Percentiles rank a stretch among this genome's conserved stretches.
These are phyloP conservation scores for Eumaeus atala DNA, from an alignment of 1,140 invertebrate genomes.

Conservation along the genomic window DNA sequence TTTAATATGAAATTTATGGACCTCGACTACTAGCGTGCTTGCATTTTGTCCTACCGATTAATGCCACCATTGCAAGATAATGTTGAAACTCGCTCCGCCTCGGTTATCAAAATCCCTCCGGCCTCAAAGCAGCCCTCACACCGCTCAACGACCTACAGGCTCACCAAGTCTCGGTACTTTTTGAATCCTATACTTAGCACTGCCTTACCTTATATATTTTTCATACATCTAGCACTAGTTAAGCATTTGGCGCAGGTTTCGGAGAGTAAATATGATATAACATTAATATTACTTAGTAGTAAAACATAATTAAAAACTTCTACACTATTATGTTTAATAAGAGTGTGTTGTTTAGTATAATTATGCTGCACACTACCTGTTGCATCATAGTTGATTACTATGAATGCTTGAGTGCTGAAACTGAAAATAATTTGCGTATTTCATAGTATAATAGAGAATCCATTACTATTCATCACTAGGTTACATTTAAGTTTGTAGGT, in stretches of 20 bases:
- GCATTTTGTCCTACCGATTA: constrained; percentile 52
- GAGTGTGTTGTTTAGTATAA: too few relatives aligned
- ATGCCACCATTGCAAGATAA: constrained; percentile 54
- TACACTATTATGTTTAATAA: too few relatives aligned
- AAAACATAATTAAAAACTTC: too few relatives aligned
- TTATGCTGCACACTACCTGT: too few relatives aligned
- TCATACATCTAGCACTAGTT: constrained; percentile 46
- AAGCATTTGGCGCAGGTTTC: constrained; percentile 16
- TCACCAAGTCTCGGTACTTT: constrained; percentile 68
- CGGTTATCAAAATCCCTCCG: constrained; percentile 54
- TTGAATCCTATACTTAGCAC: constrained; percentile 70
- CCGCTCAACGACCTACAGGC: constrained; percentile 56
- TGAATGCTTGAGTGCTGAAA: too few relatives aligned
- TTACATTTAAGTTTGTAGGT: too few relatives aligned
- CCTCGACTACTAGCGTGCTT: constrained; percentile 43
- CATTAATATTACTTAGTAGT: too few relatives aligned
- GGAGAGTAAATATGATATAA: neutral
- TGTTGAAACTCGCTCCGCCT: constrained; percentile 51
- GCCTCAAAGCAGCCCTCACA: constrained; percentile 62
- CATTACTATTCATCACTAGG: too few relatives aligned
- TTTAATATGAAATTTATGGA: constrained; percentile 48
- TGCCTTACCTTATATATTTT: constrained; percentile 50
- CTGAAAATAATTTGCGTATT: too few relatives aligned
- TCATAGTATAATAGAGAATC: too few relatives aligned
- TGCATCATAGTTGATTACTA: too few relatives aligned